Conservation (phyloP, 2,888 invertebrate genomes). For the Melanotus villosus region DNA sequence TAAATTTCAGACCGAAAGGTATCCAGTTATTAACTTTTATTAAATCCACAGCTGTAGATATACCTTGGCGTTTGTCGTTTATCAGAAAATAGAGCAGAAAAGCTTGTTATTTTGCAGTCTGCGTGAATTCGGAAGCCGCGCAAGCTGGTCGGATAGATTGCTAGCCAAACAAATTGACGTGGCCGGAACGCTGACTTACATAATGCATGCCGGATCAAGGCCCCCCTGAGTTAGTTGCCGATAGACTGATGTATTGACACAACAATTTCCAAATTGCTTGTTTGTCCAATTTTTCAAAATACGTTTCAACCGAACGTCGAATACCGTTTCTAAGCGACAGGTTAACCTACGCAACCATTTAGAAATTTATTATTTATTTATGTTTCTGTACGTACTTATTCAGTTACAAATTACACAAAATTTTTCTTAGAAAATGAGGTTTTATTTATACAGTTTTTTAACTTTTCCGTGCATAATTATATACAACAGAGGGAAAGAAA, state of each 20-base stretch:
- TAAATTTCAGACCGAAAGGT: no score
- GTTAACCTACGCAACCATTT: neutral
- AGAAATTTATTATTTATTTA: neutral
- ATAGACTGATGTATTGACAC: conserved; percentile 51
- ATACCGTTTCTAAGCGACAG: neutral
- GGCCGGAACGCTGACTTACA: conserved; percentile 56
- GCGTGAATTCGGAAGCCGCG: conserved; percentile 21
- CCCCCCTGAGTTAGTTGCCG: conserved; percentile 45
- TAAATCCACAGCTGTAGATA: neutral
- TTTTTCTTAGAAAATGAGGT: no score
- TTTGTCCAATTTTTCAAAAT: conserved; percentile 29
- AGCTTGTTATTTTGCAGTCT: conserved; percentile 30
- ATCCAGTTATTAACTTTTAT: conserved; percentile 7
- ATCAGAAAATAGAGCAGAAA: conserved; percentile 16
- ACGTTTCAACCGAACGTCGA: conserved; percentile 4
- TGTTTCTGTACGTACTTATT: no score
- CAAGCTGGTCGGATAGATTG: conserved; percentile 41
- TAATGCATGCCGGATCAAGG: conserved; percentile 55
- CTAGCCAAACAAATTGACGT: conserved; percentile 58
- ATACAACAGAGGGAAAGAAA: no score
- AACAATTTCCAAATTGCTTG: conserved; percentile 35
- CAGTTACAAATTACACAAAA: no score
- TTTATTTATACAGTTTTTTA: no score
- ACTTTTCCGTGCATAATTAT: no score
- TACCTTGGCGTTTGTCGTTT: neutral